Evolutionary conservation across 2,113 vertebrate species (phyloP).

Genomic region (Galemys pyrenaicus): DNA sequence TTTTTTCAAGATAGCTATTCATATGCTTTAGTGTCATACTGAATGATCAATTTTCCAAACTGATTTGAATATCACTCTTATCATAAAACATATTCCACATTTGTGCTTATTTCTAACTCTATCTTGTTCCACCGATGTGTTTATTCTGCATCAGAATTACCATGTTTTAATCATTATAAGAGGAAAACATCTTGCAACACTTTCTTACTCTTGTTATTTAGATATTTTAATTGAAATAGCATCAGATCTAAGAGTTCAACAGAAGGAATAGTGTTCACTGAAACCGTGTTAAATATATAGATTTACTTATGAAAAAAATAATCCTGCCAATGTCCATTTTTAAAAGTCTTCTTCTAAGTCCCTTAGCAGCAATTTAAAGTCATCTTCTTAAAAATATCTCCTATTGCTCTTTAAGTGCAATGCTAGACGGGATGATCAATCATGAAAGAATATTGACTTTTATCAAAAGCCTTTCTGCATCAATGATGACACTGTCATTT

Average conservation of each 20-base stretch:
- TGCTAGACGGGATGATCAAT: not conserved
- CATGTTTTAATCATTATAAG: not conserved
- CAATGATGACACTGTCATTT: not conserved
- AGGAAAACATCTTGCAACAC: not conserved
- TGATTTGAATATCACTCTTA: not conserved
- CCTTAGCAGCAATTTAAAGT: not conserved
- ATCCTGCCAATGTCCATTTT: not conserved
- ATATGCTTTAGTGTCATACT: not conserved
- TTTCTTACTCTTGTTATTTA: conserved; percentile 12
- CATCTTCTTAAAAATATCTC: not conserved
- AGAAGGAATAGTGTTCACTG: not conserved
- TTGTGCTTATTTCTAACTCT: not conserved
- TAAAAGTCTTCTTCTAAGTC: not conserved
- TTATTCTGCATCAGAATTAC: not conserved
- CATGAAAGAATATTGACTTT: conserved; percentile 20
- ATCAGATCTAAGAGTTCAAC: conserved; percentile 26
- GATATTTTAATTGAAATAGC: conserved; percentile 51
- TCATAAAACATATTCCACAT: not conserved
- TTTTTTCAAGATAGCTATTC: not conserved
- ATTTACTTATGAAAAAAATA: conserved; percentile 47
- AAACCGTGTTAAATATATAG: conserved; percentile 31
- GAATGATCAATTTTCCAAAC: conserved; percentile 37
- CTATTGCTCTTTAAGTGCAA: not conserved
- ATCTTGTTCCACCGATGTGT: not conserved
- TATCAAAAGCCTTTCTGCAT: not conserved